These are phyloP conservation scores for Myotis findleyi DNA, from an alignment of 2,797 vertebrate genomes.

Conservation along the genomic window DNA sequence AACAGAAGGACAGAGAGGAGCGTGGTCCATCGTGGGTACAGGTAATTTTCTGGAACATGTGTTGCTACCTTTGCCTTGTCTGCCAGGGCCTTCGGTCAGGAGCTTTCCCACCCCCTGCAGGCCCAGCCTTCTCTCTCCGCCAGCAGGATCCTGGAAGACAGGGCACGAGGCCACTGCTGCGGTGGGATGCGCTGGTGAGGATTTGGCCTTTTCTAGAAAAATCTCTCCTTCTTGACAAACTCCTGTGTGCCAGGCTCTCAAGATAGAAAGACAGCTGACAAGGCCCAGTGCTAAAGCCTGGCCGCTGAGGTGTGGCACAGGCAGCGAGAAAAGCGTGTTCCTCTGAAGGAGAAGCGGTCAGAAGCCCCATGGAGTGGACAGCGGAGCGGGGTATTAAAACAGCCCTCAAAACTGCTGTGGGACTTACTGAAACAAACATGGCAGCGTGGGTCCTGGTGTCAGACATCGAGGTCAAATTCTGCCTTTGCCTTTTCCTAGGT, in stretches of 20 bases:
- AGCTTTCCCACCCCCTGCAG: neutral
- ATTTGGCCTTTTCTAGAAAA: constrained; percentile 25
- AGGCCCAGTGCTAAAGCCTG: neutral
- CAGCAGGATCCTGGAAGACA: neutral
- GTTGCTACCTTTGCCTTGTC: neutral
- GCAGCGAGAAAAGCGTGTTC: neutral
- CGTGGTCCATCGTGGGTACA: neutral
- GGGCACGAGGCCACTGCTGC: neutral
- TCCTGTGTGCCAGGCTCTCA: neutral
- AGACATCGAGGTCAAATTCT: neutral
- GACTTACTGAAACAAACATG: neutral
- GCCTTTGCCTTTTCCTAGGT: neutral
- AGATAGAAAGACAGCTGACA: neutral
- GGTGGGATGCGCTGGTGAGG: neutral
- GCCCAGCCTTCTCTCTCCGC: neutral
- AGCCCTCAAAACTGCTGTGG: neutral
- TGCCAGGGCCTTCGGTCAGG: neutral
- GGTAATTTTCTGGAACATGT: neutral
- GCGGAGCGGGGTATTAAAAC: neutral
- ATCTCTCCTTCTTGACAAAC: neutral
- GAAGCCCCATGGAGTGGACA: neutral
- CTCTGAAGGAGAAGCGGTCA: neutral
- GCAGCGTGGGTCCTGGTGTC: neutral
- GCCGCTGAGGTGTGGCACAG: neutral
- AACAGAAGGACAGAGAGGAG: neutral